Conservation (phyloP, 2,113 vertebrate species). For the Platanista minor region DNA sequence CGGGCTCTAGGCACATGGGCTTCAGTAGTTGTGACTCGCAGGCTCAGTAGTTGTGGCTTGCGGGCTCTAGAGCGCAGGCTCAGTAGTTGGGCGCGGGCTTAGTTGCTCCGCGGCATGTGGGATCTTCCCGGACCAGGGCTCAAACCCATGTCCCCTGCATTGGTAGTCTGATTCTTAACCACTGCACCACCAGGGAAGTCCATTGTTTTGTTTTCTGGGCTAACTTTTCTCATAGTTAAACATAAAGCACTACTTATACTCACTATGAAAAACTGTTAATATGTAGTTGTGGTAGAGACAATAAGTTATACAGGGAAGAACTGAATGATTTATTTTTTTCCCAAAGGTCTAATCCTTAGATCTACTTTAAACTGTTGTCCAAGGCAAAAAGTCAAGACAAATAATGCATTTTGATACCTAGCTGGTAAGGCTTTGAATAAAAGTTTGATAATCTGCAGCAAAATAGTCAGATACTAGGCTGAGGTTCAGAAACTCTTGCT, state of each 20-base stretch:
- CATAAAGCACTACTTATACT: not conserved
- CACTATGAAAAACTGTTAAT: not conserved
- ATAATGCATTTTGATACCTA: not conserved
- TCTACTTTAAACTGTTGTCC: conserved; percentile 3
- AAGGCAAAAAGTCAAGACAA: not conserved
- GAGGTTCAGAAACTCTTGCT: not conserved
- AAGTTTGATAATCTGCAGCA: not conserved
- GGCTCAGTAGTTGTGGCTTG: no score
- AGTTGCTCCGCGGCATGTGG: no score
- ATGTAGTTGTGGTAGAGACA: not conserved
- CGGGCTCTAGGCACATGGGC: no score
- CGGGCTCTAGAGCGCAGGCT: no score
- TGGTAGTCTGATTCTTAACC: no score
- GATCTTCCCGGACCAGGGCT: no score
- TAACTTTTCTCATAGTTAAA: not conserved
- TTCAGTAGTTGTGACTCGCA: no score
- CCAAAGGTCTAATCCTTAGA: not conserved
- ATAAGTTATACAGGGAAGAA: not conserved
- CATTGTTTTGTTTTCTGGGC: not conserved
- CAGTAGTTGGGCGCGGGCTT: no score
- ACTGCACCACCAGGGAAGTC: no score
- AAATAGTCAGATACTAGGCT: not conserved
- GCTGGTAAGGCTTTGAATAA: not conserved
- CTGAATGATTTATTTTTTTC: not conserved
- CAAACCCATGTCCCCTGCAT: no score